These are phyloP conservation scores for Tragopan temminckii DNA, from an alignment of 2,797 vertebrate genomes.

Conservation along the genomic window DNA sequence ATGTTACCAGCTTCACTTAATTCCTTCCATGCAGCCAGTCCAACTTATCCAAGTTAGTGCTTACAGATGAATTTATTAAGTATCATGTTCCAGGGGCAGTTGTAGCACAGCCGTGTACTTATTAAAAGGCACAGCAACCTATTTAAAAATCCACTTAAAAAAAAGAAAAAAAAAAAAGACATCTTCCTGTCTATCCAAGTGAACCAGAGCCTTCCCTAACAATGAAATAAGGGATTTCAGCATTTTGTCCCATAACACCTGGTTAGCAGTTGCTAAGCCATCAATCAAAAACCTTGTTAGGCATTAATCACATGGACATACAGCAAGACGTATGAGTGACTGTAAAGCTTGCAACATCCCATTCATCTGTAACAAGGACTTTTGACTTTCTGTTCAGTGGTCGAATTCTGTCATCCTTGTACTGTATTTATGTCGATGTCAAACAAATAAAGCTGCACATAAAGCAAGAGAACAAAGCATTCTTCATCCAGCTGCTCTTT, in stretches of 20 bases:
- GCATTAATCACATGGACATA: slow-evolving; percentile 26
- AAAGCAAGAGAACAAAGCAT: background rate
- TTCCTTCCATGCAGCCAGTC: rapidly evolving
- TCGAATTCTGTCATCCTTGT: background rate
- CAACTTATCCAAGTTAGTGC: background rate
- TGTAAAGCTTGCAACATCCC: slow-evolving; percentile 37
- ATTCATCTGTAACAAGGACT: slow-evolving; percentile 26
- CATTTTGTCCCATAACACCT: slow-evolving; percentile 13
- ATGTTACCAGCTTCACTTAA: rapidly evolving
- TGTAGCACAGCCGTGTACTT: background rate
- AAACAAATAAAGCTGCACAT: background rate
- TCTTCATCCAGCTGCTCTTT: background rate
- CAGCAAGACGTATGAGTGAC: slow-evolving; percentile 49
- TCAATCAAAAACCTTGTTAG: slow-evolving; percentile 45
- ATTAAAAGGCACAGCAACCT: background rate
- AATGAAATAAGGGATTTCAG: background rate
- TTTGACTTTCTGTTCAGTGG: background rate
- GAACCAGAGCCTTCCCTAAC: background rate
- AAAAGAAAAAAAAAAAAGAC: background rate
- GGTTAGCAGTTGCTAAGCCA: slow-evolving; percentile 39
- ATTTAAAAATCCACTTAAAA: background rate
- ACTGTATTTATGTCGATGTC: background rate
- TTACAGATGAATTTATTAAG: background rate
- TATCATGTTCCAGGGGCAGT: rapidly evolving
- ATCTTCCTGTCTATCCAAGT: background rate